Base-by-base conservation (phyloP, 2,113 vertebrate genomes). In the Terrapene triunguis region DNA sequence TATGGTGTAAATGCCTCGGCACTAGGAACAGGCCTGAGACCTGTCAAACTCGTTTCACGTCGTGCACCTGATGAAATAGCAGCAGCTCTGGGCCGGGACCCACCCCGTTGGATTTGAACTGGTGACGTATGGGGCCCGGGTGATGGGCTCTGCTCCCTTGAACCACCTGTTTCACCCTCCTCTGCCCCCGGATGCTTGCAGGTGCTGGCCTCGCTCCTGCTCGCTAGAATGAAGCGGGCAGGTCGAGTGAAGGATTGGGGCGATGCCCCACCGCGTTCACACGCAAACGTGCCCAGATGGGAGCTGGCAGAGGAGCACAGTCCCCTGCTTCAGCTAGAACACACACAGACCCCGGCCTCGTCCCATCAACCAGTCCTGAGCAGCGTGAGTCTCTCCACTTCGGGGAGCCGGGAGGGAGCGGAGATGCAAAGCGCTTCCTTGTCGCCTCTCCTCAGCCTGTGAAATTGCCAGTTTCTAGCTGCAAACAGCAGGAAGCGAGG, bases 401-500 rank as follows among this genome's bases (percentile, higher is more conserved):
- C 8, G 47, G 6, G 35, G 69, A 47, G 82, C 5, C 21, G 8
- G 72, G 89, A 25, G 22, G 89, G 27, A 85, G n/a, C 80, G 32
- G 38, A 38, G 57, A 29, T 51, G 21, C 51, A 42, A n/a, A 74
- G 12, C 1, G 0, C 5, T 44, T 85, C 59, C 48, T 50, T 85
- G 35, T 54, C 1, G 0, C 74, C 74, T 44, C 10, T 92, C 80
- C 27, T 57, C 76, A n/a, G 80, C n/a, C 76, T 11, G 50, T 0
- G 1, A 54, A 79, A 44, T 25, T 54, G 62, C 48, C 92, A 54
- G 19, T 59, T 91, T 48, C 32, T 76, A 35, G 88, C 82, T 79
- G 83, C 10, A 85, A 84, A 17, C 84, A 85, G 91, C 90, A 90
- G 93, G 93, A 87, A 95, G 51, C 82, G 5, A 1, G 1, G 44